Evolutionary conservation across 1,140 invertebrate species (phyloP), one percentile per base, ranked within the genome.

Genomic region (Battus philenor): DNA sequence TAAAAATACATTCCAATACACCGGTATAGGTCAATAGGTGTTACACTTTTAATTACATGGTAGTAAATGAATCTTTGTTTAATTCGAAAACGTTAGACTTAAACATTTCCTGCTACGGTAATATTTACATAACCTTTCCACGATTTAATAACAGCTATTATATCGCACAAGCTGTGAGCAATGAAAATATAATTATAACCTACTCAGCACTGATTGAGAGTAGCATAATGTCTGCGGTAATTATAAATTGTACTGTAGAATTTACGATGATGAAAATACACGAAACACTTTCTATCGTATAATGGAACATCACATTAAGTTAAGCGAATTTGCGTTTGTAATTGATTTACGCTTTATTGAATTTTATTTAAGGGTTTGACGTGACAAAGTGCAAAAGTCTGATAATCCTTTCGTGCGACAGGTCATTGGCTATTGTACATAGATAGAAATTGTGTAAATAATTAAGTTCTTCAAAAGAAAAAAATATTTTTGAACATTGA

Each of bases 131-230:
- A 39, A 39, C 22, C 20, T 12, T 39, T 39, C 36, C 8, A 8
- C 7, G 36, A 12, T 39, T 26, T 39, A 39, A 39, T 24, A 39
- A 39, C 36, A 39, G 10, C 36, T 20, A 39, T 39, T 39, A 26
- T 12, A 24, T 1, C 20, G 34, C 18, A 38, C 24, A 38, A 38
- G 24, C 34, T 24, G 11, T 26, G 18, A n/a, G 20, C 10, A 13
- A 18, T 38, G 34, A 38, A 38, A 26, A 38, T 26, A 38, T 38
- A 38, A 38, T 38, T 24, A 38, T 24, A 12, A 38, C 20, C n/a
- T 12, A 1, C 9, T 24, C 20, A 1, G 0, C 20, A 24, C 8
- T 38, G 20, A 38, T 38, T 26, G 34, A 38, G 24, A 26, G 20
- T 11, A 22, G 12, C 30, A 12, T 38, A n/a, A n/a, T 13, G 34